Evolutionary conservation across 2,888 invertebrate genomes (phyloP), one percentile per base, ranked within the genome.

Genomic region (Drosophila affinis): DNA sequence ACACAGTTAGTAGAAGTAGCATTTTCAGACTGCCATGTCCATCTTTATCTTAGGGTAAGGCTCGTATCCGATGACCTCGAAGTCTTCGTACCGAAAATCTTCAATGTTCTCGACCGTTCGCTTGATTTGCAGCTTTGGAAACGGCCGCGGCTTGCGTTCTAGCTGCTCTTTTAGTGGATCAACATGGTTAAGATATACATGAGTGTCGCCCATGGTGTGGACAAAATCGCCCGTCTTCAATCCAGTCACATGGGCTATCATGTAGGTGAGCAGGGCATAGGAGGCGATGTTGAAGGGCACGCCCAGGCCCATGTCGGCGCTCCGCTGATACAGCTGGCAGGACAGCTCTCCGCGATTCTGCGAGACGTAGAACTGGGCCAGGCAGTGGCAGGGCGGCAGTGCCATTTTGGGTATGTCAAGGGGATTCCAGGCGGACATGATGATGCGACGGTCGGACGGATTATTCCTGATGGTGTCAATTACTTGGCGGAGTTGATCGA

Each of bases 231-330:
- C 98, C 55, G 98, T 95, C 94, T 98, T 95, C 51, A 98, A 93
- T 52, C 95, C 95, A n/a, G 98, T 98, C 21, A 99, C 94, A 90
- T 98, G 97, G 27, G 99, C 99, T 77, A 99, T 96, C 98, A 99
- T 98, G 87, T 96, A 96, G 3, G 98, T 98, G 3, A 99, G 93
- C 32, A 99, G 91, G 1, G 99, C 95, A 92, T 99, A 99, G 83
- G 98, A 98, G 55, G 99, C 99, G 82, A 99, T 98, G 92, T 99
- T 99, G 92, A 99, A 99, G 12, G 99, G 99, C 0, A 99, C 98
- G n/a, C 99, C 99, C 2, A 99, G 93, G 3, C 98, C 98, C 96
- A 99, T 97, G 91, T 99, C 99, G 9, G 98, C 99, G 83, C 98
- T 98, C 76, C 99, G 94, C 92, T 99, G 99, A 91, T 99, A 99